These are phyloP conservation scores for Chymomyza costata DNA, from an alignment of 1,140 invertebrate species.

Conservation along the genomic window DNA sequence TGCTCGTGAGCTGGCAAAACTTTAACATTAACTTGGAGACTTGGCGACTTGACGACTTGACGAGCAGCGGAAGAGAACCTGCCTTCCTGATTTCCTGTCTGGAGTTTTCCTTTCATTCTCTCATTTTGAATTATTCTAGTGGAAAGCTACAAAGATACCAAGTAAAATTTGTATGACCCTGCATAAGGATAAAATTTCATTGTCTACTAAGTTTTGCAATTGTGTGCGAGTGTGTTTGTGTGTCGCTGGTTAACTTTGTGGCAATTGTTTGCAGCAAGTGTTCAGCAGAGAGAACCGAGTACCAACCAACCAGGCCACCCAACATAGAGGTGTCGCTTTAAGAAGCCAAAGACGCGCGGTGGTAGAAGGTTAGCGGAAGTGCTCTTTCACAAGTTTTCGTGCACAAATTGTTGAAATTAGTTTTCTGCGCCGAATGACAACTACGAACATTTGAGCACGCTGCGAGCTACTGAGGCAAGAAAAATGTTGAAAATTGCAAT, in stretches of 20 bases:
- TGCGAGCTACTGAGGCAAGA: slow-evolving; percentile 2
- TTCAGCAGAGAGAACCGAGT: slow-evolving; percentile 22
- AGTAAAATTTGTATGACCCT: slow-evolving; percentile 18
- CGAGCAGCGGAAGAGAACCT: too few species aligned
- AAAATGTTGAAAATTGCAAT: slow-evolving; percentile 6
- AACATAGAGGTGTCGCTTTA: too few species aligned
- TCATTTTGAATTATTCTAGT: slow-evolving; percentile 29
- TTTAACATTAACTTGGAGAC: slow-evolving; percentile 9
- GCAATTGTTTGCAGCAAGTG: slow-evolving; percentile 57
- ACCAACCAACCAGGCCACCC: too few species aligned
- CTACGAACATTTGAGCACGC: slow-evolving; percentile 35
- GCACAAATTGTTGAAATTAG: slow-evolving; percentile 72
- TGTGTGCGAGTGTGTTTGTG: neutral
- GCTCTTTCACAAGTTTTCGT: slow-evolving; percentile 62
- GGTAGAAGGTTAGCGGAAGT: slow-evolving; percentile 36
- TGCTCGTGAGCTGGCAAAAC: slow-evolving; percentile 34
- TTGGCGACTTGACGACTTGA: too few species aligned
- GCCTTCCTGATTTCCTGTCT: too few species aligned
- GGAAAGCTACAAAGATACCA: slow-evolving; percentile 32
- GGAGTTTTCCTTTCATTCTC: too few species aligned
- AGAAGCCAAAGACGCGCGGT: too few species aligned
- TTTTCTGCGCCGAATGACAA: slow-evolving; percentile 68
- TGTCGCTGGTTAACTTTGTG: slow-evolving; percentile 59
- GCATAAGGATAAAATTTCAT: slow-evolving; percentile 44
- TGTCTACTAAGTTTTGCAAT: slow-evolving; percentile 23